A percentile compares a stretch with the other conserved stretches of the same genome.
These are phyloP conservation scores for Anastrepha ludens DNA, from an alignment of 1,140 invertebrate genomes.

Conservation along the genomic window DNA sequence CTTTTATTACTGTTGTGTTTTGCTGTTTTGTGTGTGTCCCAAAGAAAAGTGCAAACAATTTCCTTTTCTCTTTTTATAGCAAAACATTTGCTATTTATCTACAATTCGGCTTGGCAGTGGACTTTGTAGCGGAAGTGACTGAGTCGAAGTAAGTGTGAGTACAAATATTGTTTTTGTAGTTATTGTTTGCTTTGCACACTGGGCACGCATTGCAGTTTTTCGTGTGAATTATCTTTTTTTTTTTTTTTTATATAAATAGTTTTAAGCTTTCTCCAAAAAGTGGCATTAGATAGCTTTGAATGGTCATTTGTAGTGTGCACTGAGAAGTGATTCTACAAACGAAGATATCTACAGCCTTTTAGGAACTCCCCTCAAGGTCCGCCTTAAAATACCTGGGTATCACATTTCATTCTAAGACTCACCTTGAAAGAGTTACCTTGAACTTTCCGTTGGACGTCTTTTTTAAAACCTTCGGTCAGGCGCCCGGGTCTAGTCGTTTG, in stretches of 20 bases:
- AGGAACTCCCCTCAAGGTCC: too few relatives aligned
- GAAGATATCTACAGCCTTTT: too few relatives aligned
- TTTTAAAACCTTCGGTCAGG: too few relatives aligned
- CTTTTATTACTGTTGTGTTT: background rate
- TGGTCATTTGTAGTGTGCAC: too few relatives aligned
- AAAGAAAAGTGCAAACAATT: constrained; percentile 4
- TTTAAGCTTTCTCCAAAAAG: too few relatives aligned
- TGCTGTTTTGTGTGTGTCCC: background rate
- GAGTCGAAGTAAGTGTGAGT: background rate
- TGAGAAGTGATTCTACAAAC: too few relatives aligned
- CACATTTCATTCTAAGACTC: too few relatives aligned
- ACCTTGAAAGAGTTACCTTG: too few relatives aligned
- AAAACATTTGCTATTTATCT: constrained; percentile 10
- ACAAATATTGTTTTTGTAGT: background rate
- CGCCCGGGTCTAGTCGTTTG: too few relatives aligned
- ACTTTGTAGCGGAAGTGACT: background rate
- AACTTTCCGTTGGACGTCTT: too few relatives aligned
- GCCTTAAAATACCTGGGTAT: too few relatives aligned
- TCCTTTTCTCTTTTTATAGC: constrained; percentile 2
- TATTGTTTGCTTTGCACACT: background rate
- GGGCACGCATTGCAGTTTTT: background rate
- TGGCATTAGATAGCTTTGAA: too few relatives aligned
- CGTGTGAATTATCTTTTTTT: background rate
- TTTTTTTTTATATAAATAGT: background rate
- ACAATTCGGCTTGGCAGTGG: background rate